Conservation (phyloP, 2,888 invertebrate genomes). For the Habrosyne pyritoides region DNA sequence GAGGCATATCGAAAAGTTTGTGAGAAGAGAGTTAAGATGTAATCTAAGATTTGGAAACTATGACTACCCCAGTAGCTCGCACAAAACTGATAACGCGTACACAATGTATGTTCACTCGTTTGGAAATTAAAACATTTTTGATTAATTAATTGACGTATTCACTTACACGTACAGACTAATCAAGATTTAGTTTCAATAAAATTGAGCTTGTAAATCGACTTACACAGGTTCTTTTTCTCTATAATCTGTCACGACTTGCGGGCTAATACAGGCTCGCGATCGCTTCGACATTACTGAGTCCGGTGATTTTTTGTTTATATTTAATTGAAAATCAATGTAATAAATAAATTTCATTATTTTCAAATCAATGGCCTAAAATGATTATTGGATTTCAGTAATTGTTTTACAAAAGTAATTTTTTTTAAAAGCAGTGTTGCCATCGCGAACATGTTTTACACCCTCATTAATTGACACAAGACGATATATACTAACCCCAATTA, state of each 20-base stretch:
- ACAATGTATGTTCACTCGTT: slow-evolving; percentile 12
- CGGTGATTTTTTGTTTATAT: too few relatives aligned
- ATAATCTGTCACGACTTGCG: slow-evolving; percentile 49
- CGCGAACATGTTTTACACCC: slow-evolving; percentile 38
- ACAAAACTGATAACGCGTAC: slow-evolving; percentile 22
- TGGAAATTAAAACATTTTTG: slow-evolving; percentile 40
- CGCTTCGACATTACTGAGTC: neutral
- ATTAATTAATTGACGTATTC: slow-evolving; percentile 74
- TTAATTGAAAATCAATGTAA: too few relatives aligned
- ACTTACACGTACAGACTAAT: slow-evolving; percentile 76
- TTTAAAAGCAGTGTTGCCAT: slow-evolving; percentile 19
- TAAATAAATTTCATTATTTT: too few relatives aligned
- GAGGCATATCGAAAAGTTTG: neutral
- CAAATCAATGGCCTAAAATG: too few relatives aligned
- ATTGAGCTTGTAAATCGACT: slow-evolving; percentile 81
- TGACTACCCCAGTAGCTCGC: slow-evolving; percentile 50
- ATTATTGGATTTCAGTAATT: too few relatives aligned
- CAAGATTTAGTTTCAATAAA: slow-evolving; percentile 69
- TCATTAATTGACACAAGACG: slow-evolving; percentile 78
- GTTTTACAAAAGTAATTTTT: too few relatives aligned
- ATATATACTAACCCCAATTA: slow-evolving; percentile 75
- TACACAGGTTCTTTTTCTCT: slow-evolving; percentile 55
- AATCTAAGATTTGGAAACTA: slow-evolving; percentile 4
- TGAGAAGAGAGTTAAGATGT: slow-evolving; percentile 8
- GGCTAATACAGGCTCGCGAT: slow-evolving; percentile 43